Percentiles rank a stretch among this genome's conserved stretches.
phyloP scores from a whole-genome alignment of 1,140 invertebrate species.

The Steinernema feltiae region DNA sequence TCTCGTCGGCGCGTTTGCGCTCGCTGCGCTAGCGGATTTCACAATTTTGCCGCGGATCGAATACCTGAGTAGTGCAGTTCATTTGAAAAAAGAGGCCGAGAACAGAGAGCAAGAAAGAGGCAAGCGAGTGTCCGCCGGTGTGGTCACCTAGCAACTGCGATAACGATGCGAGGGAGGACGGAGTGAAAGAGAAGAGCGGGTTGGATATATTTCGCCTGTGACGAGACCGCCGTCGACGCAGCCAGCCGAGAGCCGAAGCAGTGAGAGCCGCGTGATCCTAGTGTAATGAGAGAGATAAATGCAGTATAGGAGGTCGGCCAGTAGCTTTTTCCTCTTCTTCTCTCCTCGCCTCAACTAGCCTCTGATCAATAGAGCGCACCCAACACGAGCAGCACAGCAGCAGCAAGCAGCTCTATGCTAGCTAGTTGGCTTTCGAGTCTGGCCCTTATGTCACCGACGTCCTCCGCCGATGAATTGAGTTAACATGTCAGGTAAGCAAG shows the following conservation, averaged over 20 bases:
- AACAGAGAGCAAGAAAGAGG: not conserved
- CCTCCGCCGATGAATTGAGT: slow-evolving; percentile 5
- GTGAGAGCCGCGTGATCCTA: not conserved
- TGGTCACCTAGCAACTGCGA: too few species aligned
- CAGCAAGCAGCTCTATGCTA: slow-evolving; percentile 5
- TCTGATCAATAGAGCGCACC: slow-evolving; percentile 3
- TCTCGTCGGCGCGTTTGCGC: too few species aligned
- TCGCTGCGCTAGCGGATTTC: too few species aligned
- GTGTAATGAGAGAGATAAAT: slow-evolving; percentile 15
- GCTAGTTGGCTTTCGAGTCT: slow-evolving; percentile 9
- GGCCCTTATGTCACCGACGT: slow-evolving; percentile 14
- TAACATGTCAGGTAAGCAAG: slow-evolving; percentile 13
- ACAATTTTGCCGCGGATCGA: too few species aligned
- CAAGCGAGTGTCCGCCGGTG: not conserved
- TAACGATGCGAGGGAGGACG: too few species aligned
- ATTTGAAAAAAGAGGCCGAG: too few species aligned
- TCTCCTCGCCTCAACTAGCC: slow-evolving; percentile 1
- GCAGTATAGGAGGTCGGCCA: slow-evolving; percentile 13
- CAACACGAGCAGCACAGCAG: not conserved
- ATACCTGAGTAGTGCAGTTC: too few species aligned
- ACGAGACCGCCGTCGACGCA: not conserved
- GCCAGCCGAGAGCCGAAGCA: not conserved
- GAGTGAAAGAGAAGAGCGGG: not conserved
- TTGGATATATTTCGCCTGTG: not conserved
- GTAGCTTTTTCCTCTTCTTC: not conserved